Evolutionary conservation across 2,888 invertebrate genomes (phyloP).

Genomic region (Macrophya alboannulata): DNA sequence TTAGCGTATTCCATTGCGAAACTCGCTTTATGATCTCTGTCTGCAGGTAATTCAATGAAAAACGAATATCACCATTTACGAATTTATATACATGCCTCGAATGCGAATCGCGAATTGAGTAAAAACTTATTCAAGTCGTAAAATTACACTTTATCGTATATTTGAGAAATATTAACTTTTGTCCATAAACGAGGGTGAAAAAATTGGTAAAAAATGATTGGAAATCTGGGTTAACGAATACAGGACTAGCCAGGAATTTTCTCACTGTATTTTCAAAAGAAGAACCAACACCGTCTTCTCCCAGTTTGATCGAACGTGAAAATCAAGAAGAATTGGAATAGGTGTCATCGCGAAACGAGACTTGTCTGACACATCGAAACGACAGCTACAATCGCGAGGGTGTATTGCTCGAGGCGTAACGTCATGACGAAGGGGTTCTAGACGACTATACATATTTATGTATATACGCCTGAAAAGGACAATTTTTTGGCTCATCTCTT

Average conservation of each 20-base stretch:
- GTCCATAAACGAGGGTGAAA: not conserved
- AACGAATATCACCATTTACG: too few relatives aligned
- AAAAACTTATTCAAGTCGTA: not conserved
- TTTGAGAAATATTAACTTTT: not conserved
- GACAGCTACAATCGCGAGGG: conserved; percentile 7
- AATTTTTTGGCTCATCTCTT: not conserved
- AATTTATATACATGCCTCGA: not conserved
- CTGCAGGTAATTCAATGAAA: not conserved
- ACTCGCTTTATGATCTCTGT: not conserved
- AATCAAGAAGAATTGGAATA: conserved; percentile 22
- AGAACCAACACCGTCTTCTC: not conserved
- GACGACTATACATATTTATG: not conserved
- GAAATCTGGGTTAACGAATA: not conserved
- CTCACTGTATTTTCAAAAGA: not conserved
- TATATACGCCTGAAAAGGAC: not conserved
- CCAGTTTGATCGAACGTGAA: not conserved
- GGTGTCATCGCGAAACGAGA: conserved; percentile 11
- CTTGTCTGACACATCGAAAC: not conserved
- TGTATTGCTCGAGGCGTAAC: conserved; percentile 13
- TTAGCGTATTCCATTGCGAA: not conserved
- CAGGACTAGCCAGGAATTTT: not conserved
- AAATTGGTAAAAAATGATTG: not conserved
- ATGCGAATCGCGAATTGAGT: not conserved
- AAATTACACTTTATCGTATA: not conserved
- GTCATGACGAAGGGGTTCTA: not conserved